Conservation (phyloP, 2,888 invertebrate species). For the Altica lythri region DNA sequence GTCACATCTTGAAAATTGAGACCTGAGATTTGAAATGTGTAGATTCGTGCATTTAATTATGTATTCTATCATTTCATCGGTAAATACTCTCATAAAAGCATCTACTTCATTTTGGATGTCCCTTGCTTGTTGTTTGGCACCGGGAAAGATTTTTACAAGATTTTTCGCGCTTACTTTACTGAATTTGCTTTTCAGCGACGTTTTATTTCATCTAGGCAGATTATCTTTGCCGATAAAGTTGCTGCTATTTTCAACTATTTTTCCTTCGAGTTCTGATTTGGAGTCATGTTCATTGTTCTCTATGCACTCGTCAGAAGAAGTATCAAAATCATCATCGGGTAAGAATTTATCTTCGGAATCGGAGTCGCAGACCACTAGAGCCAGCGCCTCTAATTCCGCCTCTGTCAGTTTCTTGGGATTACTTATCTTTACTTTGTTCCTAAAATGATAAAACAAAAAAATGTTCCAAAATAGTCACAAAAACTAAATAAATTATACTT, state of each 20-base stretch:
- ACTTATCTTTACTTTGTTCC: conserved; percentile 29
- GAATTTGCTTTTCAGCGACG: conserved; percentile 29
- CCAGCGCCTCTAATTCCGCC: conserved; percentile 26
- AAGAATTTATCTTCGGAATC: conserved; percentile 13
- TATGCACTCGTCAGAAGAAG: conserved; percentile 32
- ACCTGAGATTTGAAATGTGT: too few relatives aligned
- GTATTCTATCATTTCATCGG: conserved; percentile 29
- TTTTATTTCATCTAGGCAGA: conserved; percentile 29
- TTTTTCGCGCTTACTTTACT: conserved; percentile 34
- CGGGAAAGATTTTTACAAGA: conserved; percentile 32
- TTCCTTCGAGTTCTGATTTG: conserved; percentile 11
- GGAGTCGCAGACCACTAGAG: conserved; percentile 26
- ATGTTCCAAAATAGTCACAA: conserved; percentile 23
- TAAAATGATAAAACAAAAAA: conserved; percentile 25
- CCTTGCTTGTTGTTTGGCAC: conserved; percentile 17
- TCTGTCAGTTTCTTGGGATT: conserved; percentile 24
- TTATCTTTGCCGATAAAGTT: conserved; percentile 23
- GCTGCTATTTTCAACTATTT: conserved; percentile 12
- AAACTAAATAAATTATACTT: neutral
- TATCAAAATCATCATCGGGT: conserved; percentile 11
- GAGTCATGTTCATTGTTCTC: conserved; percentile 29
- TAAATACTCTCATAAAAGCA: conserved; percentile 8
- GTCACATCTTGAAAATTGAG: conserved; percentile 31
- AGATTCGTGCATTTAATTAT: conserved; percentile 36
- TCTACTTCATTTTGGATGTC: conserved; percentile 13